A percentile compares a stretch with the other conserved stretches of the same genome.
These are phyloP conservation scores for Myotis davidii DNA, from an alignment of 2,113 vertebrate genomes.

Conservation along the genomic window DNA sequence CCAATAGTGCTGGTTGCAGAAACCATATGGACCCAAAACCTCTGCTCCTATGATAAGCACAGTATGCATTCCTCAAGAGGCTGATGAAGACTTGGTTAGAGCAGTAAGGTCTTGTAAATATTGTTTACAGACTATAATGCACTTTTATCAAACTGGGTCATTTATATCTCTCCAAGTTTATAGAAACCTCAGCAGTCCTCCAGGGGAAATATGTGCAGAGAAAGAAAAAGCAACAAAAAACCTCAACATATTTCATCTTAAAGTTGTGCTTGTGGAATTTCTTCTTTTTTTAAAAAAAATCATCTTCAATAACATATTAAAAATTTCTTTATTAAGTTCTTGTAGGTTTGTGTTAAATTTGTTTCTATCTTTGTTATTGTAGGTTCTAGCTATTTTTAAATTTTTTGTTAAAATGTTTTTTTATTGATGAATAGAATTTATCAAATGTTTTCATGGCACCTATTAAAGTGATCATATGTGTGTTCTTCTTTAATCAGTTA, in stretches of 20 bases:
- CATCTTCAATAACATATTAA: neutral
- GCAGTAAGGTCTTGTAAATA: neutral
- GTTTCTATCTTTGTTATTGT: neutral
- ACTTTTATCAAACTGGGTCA: neutral
- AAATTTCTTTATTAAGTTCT: neutral
- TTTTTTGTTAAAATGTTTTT: neutral
- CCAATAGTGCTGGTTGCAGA: neutral
- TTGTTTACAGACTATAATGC: neutral
- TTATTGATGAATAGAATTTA: neutral
- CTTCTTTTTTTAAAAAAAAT: neutral
- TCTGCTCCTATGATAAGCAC: neutral
- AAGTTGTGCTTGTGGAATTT: neutral
- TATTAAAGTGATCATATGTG: neutral
- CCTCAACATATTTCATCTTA: neutral
- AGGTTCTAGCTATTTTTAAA: slow-evolving; percentile 22
- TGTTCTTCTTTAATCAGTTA: neutral
- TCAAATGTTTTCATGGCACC: neutral
- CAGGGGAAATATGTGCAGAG: neutral
- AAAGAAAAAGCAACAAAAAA: neutral
- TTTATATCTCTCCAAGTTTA: slow-evolving; percentile 15
- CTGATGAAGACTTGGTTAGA: neutral
- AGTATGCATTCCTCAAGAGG: neutral
- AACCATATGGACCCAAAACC: neutral
- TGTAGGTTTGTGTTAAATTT: neutral
- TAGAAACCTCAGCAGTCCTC: neutral